Percentiles rank a stretch among this genome's conserved stretches.
phyloP scores from a whole-genome alignment of 2,113 vertebrate genomes.

The Megaceryle torquata region DNA sequence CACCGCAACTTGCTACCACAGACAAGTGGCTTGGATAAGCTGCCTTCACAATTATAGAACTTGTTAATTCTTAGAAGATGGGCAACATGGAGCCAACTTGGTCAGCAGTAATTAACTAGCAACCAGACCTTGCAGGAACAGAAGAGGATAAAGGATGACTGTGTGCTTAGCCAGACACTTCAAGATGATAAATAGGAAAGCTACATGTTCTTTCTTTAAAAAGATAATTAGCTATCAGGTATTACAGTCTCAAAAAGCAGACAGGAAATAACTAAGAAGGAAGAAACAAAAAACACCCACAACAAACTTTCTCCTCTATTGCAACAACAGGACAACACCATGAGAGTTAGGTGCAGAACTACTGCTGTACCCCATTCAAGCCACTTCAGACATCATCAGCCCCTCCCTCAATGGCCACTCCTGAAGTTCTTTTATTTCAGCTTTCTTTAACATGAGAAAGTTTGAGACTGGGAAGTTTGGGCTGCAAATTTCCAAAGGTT shows the following conservation, averaged over 20 bases:
- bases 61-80: background rate
- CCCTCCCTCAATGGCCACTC: background rate
- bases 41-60: background rate
- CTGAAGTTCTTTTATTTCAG: background rate
- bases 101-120: background rate
- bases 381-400: background rate
- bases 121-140: background rate
- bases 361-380: background rate
- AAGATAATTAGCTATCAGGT: background rate
- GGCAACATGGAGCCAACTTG: background rate
- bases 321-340: background rate
- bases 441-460: background rate
- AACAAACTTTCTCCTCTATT: background rate
- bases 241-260: background rate
- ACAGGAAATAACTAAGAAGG: background rate
- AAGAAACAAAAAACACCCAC: background rate
- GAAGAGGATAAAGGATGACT: background rate
- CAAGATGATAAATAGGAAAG: background rate
- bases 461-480: background rate
- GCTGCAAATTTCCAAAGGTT: background rate
- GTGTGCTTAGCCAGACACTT: background rate
- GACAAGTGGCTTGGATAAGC: background rate
- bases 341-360: background rate
- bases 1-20: background rate
- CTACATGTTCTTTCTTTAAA: background rate